These are phyloP conservation scores for Mallateleia sp. DNA, from an alignment of 2,888 invertebrate genomes.

Conservation along the genomic window DNA sequence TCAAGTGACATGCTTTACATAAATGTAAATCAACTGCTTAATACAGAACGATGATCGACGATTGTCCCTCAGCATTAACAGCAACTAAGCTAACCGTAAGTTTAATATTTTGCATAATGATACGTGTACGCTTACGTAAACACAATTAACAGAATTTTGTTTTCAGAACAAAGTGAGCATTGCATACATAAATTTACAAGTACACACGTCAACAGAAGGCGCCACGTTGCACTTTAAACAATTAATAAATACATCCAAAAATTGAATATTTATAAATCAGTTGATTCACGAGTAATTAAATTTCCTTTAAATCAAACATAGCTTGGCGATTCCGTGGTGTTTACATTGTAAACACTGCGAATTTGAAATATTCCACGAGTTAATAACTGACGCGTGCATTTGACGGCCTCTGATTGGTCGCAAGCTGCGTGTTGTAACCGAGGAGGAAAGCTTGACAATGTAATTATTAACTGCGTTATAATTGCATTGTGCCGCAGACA, in stretches of 20 bases:
- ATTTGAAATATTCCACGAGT: conserved; percentile 63
- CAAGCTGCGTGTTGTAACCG: conserved; percentile 55
- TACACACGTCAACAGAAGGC: neutral
- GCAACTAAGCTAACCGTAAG: conserved; percentile 3
- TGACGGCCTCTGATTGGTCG: conserved; percentile 69
- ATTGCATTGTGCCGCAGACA: conserved; percentile 74
- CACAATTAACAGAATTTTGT: conserved; percentile 2
- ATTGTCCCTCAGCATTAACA: neutral
- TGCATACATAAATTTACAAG: neutral
- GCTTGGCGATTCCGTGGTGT: conserved; percentile 39
- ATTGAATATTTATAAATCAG: conserved; percentile 45
- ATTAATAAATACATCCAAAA: conserved; percentile 8
- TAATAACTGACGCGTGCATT: conserved; percentile 66
- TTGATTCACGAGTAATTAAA: conserved; percentile 29
- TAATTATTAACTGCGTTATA: conserved; percentile 82
- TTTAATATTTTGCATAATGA: conserved; percentile 11
- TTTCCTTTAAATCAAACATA: conserved; percentile 39
- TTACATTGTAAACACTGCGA: conserved; percentile 43
- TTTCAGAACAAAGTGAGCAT: conserved; percentile 8
- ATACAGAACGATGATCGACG: neutral
- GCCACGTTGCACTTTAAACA: neutral
- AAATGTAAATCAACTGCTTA: conserved; percentile 17
- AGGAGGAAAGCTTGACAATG: conserved; percentile 76
- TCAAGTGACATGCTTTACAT: no score
- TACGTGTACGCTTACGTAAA: neutral